Percentiles rank a stretch among this genome's conserved stretches.
These are phyloP conservation scores for Penelope pileata DNA, from an alignment of 2,113 vertebrate species.

Conservation along the genomic window DNA sequence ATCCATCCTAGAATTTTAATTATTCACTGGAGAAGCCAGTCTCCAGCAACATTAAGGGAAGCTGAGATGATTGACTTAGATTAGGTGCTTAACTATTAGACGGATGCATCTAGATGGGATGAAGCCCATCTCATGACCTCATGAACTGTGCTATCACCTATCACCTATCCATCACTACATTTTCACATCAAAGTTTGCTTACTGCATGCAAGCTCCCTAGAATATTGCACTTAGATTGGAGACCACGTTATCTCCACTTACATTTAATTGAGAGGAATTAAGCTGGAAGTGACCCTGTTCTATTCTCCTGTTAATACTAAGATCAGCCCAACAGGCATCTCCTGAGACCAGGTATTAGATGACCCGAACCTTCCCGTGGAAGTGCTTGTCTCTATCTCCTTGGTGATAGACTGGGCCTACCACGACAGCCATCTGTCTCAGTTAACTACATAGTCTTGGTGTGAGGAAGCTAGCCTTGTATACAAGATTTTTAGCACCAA, in stretches of 20 bases:
- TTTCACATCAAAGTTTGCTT: slow-evolving; percentile 20
- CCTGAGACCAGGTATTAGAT: background rate
- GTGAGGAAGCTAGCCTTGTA: background rate
- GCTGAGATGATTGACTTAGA: background rate
- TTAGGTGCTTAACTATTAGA: background rate
- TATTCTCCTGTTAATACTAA: background rate
- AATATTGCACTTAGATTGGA: slow-evolving; percentile 34
- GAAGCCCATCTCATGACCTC: background rate
- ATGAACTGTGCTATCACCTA: background rate
- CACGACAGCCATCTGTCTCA: background rate
- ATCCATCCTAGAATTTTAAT: background rate
- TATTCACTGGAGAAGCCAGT: slow-evolving; percentile 9
- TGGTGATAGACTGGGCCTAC: background rate
- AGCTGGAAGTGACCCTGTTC: background rate
- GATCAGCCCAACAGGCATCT: background rate
- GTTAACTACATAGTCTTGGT: background rate
- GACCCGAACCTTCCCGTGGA: background rate
- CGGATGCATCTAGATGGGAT: background rate
- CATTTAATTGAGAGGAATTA: background rate
- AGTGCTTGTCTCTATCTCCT: background rate
- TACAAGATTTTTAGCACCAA: background rate
- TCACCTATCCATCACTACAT: background rate
- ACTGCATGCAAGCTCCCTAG: background rate
- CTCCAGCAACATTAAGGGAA: background rate
- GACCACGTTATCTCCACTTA: background rate